These are phyloP conservation scores for Umimayanthus chanpuru DNA, from an alignment of 92 coral and sea anemone genomes.

Conservation along the genomic window DNA sequence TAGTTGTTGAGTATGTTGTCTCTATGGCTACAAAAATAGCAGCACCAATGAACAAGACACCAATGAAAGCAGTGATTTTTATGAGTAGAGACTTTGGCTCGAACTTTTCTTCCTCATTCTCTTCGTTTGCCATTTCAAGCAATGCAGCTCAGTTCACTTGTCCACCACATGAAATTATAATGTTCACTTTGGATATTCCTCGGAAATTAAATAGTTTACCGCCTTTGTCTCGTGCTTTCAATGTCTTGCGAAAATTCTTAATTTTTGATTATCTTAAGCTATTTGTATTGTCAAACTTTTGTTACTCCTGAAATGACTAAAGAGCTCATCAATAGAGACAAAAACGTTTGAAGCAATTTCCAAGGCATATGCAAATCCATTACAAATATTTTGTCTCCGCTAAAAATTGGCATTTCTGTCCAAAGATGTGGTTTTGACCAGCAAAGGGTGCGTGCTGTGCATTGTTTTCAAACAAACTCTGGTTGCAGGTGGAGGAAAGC, in stretches of 20 bases:
- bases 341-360: background rate
- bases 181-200: background rate
- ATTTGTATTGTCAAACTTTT: background rate
- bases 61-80: constrained; percentile 57
- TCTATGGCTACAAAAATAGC: constrained; percentile 82
- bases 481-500: constrained; percentile 6
- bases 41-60: constrained; percentile 83
- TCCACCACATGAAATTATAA: background rate
- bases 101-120: constrained; percentile 50
- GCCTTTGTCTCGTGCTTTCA: background rate
- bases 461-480: constrained; percentile 15
- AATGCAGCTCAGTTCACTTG: background rate
- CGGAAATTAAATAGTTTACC: background rate
- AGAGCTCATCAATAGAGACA: background rate
- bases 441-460: background rate
- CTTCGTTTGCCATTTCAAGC: constrained; percentile 31
- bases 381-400: background rate
- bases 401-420: background rate
- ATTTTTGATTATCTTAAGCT: background rate
- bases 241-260: background rate
- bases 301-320: background rate
- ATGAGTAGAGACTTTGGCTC: constrained; percentile 74
- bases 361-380: background rate
- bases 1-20: constrained; percentile 2
- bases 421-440: constrained; percentile 1